Evolutionary conservation across 2,888 invertebrate species (phyloP), one percentile per base, ranked within the genome.

Genomic region (Lycia hirtaria): DNA sequence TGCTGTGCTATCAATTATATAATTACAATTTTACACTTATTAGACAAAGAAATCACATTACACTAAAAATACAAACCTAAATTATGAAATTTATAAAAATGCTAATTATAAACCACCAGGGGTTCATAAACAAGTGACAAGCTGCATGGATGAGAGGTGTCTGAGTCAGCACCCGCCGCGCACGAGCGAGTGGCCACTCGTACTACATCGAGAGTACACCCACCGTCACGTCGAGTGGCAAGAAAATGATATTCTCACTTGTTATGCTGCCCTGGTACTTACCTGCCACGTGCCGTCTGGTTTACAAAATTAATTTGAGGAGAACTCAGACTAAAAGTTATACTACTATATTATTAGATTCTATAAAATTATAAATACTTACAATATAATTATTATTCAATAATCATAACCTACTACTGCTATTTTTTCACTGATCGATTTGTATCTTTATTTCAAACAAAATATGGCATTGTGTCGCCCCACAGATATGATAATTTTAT

Each of bases 161-260:
- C 64, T 64, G 64, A 66, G 54, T 66, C 66, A 64, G 66, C 66
- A 37, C 37, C 37, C 48, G 53, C 53, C 30, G 24, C 40, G 33
- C 24, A 33, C 53, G 40, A 56, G 24, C 62, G 58, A 66, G 66
- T 62, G 56, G 61, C 48, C 58, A 56, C 66, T 60, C 49, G 58
- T 56, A 28, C 40, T 43, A 24, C 48, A 38, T 28, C 28, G 38
- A 48, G 48, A 7, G 19, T 33, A 33, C 12, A 17, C 40, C 24
- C 20, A 19, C 49, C 17, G 50, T 41, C 52, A 28, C 14, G 38
- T 50, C 43, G 37, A 65, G 63, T 59, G 56, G 60, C 54, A 47
- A 59, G 69, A 65, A 75, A 73, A 72, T 71, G 73, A 75, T 73
- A 75, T 64, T 55, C 65, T 57, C 51, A 60, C 71, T 71, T 71